Evolutionary conservation across 2,888 invertebrate species (phyloP).

Genomic region (Megaustenia siamemsis): DNA sequence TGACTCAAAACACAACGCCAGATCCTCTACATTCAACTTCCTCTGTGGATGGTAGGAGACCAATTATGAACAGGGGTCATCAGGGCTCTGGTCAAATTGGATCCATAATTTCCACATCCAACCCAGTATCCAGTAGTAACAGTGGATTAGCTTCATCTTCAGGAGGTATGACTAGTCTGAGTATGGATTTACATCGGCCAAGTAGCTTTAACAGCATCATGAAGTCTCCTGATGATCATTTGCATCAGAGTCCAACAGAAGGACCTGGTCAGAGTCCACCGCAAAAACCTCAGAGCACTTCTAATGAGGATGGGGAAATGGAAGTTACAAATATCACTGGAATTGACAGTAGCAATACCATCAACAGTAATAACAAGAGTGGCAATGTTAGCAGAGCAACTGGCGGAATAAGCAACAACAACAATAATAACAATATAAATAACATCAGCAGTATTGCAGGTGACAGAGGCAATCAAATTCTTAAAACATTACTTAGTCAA

Average conservation of each 20-base stretch:
- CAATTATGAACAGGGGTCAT: slow-evolving; percentile 12
- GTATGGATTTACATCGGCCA: slow-evolving; percentile 16
- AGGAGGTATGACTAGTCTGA: slow-evolving; percentile 9
- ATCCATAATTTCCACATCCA: slow-evolving; percentile 12
- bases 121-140: slow-evolving; percentile 38
- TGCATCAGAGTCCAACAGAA: slow-evolving; percentile 73
- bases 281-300: slow-evolving; percentile 77
- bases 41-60: slow-evolving; percentile 34
- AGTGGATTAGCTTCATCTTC: neutral
- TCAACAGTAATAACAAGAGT: neutral
- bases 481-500: slow-evolving; percentile 84
- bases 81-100: slow-evolving; percentile 34
- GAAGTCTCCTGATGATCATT: slow-evolving; percentile 69
- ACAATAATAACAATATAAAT: neutral
- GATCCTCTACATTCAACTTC: slow-evolving; percentile 39
- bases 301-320: slow-evolving; percentile 69
- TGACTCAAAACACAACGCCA: slow-evolving; percentile 63
- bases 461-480: slow-evolving; percentile 71
- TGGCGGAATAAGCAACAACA: slow-evolving; percentile 51
- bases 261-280: slow-evolving; percentile 74
- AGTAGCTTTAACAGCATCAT: slow-evolving; percentile 13
- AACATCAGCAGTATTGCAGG: slow-evolving; percentile 22
- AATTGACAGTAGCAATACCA: slow-evolving; percentile 8
- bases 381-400: neutral
- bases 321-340: slow-evolving; percentile 7